phyloP scores from a whole-genome alignment of 2,888 invertebrate genomes.

The Athetis lepigone region DNA sequence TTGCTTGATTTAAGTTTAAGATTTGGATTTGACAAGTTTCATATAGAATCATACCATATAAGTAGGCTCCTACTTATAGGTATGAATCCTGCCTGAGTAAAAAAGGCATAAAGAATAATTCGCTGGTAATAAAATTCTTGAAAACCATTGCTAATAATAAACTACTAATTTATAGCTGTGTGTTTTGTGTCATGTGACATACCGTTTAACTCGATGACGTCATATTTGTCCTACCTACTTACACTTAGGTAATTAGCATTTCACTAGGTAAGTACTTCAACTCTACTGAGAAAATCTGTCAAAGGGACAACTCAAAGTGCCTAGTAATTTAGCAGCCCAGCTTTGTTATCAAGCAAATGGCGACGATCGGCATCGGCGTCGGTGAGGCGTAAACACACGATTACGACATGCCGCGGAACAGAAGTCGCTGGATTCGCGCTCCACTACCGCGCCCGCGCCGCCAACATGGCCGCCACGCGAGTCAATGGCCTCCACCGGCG shows the following conservation, averaged over 20 bases:
- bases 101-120: too few species aligned
- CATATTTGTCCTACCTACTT: background rate
- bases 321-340: conserved; percentile 29
- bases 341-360: conserved; percentile 56
- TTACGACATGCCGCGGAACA: conserved; percentile 84
- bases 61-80: too few species aligned
- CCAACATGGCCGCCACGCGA: conserved; percentile 83
- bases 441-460: conserved; percentile 77
- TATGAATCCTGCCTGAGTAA: too few species aligned
- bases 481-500: conserved; percentile 89
- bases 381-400: conserved; percentile 69
- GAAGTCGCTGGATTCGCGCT: conserved; percentile 86
- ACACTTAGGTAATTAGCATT: background rate
- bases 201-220: background rate
- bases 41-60: too few species aligned
- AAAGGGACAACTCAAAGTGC: background rate
- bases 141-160: too few species aligned
- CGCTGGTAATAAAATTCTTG: too few species aligned
- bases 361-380: conserved; percentile 59
- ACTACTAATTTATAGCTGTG: too few species aligned
- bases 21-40: too few species aligned
- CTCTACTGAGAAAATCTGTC: background rate
- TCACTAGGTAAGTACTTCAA: background rate
- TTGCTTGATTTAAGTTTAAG: too few species aligned
- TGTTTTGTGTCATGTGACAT: background rate